Base-by-base conservation (phyloP, 2,113 vertebrate species). In the Egretta garzetta region DNA sequence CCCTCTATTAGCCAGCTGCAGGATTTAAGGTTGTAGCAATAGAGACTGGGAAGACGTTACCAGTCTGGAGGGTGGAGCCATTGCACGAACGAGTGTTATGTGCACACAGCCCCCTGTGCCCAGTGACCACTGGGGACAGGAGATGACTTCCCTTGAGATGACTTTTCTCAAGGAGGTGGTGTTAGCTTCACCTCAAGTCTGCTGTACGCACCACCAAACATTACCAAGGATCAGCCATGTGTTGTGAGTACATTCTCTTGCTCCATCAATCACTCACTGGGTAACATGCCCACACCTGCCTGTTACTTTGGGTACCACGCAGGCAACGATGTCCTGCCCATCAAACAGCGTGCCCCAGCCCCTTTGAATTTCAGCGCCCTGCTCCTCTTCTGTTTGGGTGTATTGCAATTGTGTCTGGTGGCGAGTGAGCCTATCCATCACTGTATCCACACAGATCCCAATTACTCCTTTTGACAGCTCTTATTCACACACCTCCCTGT, bases 401-500 rank as follows among this genome's bases (percentile, higher is more conserved):
- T 86, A 68, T 64, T 76, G 77, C 92, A 77, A 3, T 91, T 81
- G 66, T n/a, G 50, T 91, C 88, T 89, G 79, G 39, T 85, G 55
- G 79, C 0, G 4, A 93, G 84, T 2, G 24, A 96, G 79, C 60
- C 85, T 86, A 90, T 96, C 91, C 53, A 53, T 95, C 95, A 90
- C 94, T 58, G 49, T 58, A 91, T 72, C 86, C 94, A 39, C 73
- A 53, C 85, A 81, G 82, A 93, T 92, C 89, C 94, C 85, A 88
- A 90, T 94, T 88, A 93, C 90, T 96, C 80, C 92, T 91, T 95
- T 79, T 86, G 95, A 94, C 96, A 95, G 91, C 77, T 92, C 88
- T 86, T 94, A 95, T 94, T 96, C 90, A 86, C 53, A 17, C 53
- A 70, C 64, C 33, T 95, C 83, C 79, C 73, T 60, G 58, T 59